A percentile compares a stretch with the other conserved stretches of the same genome.
Conservation (phyloP, 2,888 invertebrate genomes). For the Dione vanillae region DNA sequence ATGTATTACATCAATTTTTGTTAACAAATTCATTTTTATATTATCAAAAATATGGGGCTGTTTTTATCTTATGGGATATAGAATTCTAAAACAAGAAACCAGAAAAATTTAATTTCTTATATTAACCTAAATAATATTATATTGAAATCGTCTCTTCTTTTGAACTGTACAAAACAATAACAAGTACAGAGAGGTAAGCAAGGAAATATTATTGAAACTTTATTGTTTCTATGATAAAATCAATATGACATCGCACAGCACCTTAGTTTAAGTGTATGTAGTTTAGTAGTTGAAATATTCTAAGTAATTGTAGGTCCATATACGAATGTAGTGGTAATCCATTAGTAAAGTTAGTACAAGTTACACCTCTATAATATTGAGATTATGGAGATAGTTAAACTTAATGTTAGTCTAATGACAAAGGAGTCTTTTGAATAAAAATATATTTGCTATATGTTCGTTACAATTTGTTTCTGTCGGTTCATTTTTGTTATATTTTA, state of each 20-base stretch:
- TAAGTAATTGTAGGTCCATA: too few relatives aligned
- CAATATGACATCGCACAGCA: background rate
- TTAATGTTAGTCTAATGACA: too few relatives aligned
- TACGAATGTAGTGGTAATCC: too few relatives aligned
- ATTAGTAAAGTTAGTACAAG: too few relatives aligned
- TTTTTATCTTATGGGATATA: background rate
- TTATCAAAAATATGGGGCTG: conserved; percentile 2
- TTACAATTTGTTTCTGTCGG: too few relatives aligned
- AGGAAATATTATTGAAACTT: background rate
- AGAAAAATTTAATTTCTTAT: background rate
- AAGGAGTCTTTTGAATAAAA: too few relatives aligned
- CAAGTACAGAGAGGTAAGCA: background rate
- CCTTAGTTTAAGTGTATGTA: background rate
- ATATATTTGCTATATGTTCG: too few relatives aligned
- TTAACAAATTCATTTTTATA: background rate
- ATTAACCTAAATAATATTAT: conserved; percentile 2
- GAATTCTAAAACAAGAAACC: background rate
- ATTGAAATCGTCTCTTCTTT: background rate
- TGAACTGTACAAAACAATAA: conserved; percentile 5
- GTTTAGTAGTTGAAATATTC: background rate
- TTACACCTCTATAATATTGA: too few relatives aligned
- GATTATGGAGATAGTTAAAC: too few relatives aligned
- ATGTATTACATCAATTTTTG: too few relatives aligned
- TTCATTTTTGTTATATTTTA: too few relatives aligned
- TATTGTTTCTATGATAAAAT: conserved; percentile 14